These are phyloP conservation scores for Lasioglossum oenotherae DNA, from an alignment of 2,888 invertebrate genomes.

Conservation along the genomic window DNA sequence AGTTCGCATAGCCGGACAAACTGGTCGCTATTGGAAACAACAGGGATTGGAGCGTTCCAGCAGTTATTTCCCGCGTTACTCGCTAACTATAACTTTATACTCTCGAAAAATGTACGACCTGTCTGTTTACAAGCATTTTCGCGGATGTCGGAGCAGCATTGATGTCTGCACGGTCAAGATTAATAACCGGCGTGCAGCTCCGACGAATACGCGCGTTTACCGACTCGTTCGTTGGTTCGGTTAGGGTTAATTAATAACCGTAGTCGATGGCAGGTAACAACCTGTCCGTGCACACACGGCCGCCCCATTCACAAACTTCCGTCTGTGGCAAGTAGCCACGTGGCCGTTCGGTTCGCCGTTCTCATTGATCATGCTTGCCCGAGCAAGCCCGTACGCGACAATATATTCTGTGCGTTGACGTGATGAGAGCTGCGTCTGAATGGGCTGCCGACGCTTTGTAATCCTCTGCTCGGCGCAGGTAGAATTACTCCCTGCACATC, in stretches of 20 bases:
- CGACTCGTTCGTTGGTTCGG: slow-evolving; percentile 12
- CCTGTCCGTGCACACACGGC: slow-evolving; percentile 6
- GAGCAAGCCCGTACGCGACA: slow-evolving; percentile 3
- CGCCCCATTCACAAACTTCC: slow-evolving; percentile 49
- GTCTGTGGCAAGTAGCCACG: slow-evolving; percentile 35
- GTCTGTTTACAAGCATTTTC: not conserved
- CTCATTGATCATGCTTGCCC: slow-evolving; percentile 43
- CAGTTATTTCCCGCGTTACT: too few relatives aligned
- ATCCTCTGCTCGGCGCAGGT: not conserved
- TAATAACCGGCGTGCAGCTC: not conserved
- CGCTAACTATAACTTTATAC: too few relatives aligned
- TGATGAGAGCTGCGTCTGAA: slow-evolving; percentile 23
- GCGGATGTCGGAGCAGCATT: not conserved
- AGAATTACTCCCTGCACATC: not conserved
- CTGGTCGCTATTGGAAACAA: not conserved
- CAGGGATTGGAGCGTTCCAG: not conserved
- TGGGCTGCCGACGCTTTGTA: not conserved
- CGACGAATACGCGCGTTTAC: slow-evolving; percentile 24
- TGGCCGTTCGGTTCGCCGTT: slow-evolving; percentile 31
- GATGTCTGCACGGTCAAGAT: not conserved
- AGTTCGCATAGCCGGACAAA: not conserved
- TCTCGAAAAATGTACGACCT: not conserved
- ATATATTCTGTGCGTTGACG: slow-evolving; percentile 17
- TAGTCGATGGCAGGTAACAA: slow-evolving; percentile 23
- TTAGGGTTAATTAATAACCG: slow-evolving; percentile 61